Evolutionary conservation across 1,140 invertebrate species (phyloP).

Genomic region (Harpegnathos saltator): DNA sequence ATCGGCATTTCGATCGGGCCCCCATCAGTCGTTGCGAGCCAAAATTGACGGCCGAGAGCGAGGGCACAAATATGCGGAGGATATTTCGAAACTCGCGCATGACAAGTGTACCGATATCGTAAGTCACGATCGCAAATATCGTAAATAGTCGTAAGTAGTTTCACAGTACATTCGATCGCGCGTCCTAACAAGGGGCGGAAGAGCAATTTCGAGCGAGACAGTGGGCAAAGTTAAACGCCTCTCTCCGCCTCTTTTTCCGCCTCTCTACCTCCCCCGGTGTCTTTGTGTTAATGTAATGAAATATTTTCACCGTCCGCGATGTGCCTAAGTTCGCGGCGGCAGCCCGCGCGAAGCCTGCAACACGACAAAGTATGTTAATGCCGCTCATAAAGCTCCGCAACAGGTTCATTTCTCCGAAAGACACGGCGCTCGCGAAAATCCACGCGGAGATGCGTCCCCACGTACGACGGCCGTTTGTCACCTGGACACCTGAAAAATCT

Average conservation of each 20-base stretch:
- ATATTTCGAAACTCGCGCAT: too few relatives aligned
- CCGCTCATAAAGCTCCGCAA: slow-evolving; percentile 82
- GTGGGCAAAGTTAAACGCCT: slow-evolving; percentile 82
- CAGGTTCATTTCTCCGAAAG: slow-evolving; percentile 82
- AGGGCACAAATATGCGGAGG: too few relatives aligned
- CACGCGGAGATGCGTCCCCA: slow-evolving; percentile 77
- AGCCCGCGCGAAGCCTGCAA: slow-evolving; percentile 57
- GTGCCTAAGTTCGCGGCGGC: slow-evolving; percentile 39
- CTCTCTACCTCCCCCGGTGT: slow-evolving; percentile 30
- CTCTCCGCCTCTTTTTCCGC: slow-evolving; percentile 31
- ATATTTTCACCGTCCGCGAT: slow-evolving; percentile 55
- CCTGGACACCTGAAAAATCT: slow-evolving; percentile 77
- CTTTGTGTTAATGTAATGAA: slow-evolving; percentile 52
- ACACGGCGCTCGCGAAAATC: slow-evolving; percentile 75
- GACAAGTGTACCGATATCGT: too few relatives aligned
- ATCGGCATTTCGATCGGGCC: too few relatives aligned
- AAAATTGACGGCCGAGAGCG: too few relatives aligned
- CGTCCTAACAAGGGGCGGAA: neutral
- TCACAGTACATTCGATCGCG: neutral
- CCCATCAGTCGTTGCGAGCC: too few relatives aligned
- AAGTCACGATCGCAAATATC: too few relatives aligned
- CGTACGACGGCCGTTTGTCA: slow-evolving; percentile 77
- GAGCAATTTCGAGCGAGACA: neutral
- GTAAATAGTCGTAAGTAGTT: neutral
- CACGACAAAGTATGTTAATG: slow-evolving; percentile 82